Conservation (phyloP, 2,113 vertebrate genomes). For the Felis catus region DNA sequence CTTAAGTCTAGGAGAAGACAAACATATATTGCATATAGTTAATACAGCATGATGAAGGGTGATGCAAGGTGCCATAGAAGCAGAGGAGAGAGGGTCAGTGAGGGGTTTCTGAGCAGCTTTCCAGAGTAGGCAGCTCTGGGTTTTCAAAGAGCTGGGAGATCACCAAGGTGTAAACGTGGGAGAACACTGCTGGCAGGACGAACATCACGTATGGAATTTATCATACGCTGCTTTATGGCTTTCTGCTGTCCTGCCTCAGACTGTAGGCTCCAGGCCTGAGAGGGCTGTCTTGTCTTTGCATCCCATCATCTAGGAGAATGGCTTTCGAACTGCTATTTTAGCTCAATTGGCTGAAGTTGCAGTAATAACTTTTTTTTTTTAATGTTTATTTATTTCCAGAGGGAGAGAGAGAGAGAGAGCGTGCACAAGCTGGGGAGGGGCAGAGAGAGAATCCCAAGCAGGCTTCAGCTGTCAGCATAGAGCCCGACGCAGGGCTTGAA, state of each 20-base stretch:
- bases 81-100: background rate
- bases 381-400: too few relatives aligned
- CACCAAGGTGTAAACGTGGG: background rate
- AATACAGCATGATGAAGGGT: background rate
- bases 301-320: background rate
- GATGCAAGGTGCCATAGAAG: background rate
- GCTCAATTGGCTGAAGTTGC: background rate
- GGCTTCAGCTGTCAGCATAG: too few relatives aligned
- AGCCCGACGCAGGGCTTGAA: too few relatives aligned
- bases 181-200: background rate
- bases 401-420: too few relatives aligned
- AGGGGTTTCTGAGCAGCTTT: background rate
- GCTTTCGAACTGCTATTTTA: background rate
- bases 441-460: too few relatives aligned
- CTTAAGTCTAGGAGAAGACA: background rate
- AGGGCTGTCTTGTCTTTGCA: background rate
- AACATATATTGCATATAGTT: background rate
- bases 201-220: background rate
- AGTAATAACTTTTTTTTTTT: background rate
- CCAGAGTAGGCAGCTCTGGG: background rate
- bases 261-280: background rate
- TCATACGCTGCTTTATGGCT: background rate
- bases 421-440: too few relatives aligned
- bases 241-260: background rate
- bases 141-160: background rate